Base-by-base conservation (phyloP, 1,140 invertebrate species). In the Drosophila eugracilis region DNA sequence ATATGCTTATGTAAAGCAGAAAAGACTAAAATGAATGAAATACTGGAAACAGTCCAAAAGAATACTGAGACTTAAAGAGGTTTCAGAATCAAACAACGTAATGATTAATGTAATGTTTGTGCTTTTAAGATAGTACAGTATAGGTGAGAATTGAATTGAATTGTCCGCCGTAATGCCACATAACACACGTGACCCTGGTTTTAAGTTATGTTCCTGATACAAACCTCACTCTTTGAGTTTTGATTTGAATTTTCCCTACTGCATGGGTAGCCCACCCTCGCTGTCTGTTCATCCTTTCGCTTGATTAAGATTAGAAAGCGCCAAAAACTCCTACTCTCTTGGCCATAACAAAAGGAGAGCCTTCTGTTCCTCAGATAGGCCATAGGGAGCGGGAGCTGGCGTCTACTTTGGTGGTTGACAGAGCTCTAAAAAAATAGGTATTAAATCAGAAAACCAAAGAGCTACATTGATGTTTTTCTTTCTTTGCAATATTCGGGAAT, bases 391-490 rank as follows among this genome's bases (percentile, higher is more conserved):
- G n/a, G 49, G 34, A 12, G 44, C 53, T 34, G 37, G 45, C 67
- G 67, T 53, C 58, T 69, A 62, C 44, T 42, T 71, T 42, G 63
- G 47, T 70, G 81, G 59, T 74, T 85, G 55, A 67, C 81, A 63
- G 34, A 32, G 21, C 28, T 5, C 9, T 17, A 5, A 5, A 44
- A 32, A 49, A 60, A 50, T 17, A 49, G 47, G 17, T 32, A 47
- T 65, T 50, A 54, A 70, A 79, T 73, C 47, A 55, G 32, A 58
- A 41, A 42, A 39, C 24, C 22, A 17, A 55, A 63, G 65, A 70
- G 12, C 36, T 39, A 62, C 71, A 70, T 74, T 74, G 52, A 78
- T 85, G 67, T 58, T 85, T 70, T 83, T 77, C 71, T 72, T 55
- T 32, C 71, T 74, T 69, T 69, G 57, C 47, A 39, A 59, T 47